phyloP scores from a whole-genome alignment of 2,888 invertebrate species.

The Pycnomerus fuliginosus region DNA sequence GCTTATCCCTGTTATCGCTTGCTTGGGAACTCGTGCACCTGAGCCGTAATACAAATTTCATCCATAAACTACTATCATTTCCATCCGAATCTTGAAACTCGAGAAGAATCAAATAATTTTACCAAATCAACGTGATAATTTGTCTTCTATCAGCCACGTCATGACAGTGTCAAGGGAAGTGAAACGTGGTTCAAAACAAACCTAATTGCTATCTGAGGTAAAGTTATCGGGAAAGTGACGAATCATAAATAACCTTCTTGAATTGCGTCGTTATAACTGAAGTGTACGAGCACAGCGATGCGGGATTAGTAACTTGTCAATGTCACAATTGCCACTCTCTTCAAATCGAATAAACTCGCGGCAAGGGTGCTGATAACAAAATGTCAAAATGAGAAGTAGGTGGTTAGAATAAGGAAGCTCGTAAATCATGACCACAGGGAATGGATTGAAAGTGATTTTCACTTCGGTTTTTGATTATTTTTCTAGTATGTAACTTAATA shows the following conservation, averaged over 20 bases:
- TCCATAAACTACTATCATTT: conserved; percentile 15
- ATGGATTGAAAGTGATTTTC: conserved; percentile 1
- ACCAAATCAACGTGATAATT: conserved; percentile 39
- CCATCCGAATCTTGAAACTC: not conserved
- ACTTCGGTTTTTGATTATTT: conserved; percentile 19
- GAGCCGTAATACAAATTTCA: conserved; percentile 37
- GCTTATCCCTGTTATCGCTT: conserved; percentile 55
- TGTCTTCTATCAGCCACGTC: conserved; percentile 39
- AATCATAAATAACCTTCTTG: conserved; percentile 28
- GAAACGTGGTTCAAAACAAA: conserved; percentile 29
- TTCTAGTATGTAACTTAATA: conserved; percentile 16
- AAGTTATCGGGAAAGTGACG: conserved; percentile 20
- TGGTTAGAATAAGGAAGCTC: too few relatives aligned
- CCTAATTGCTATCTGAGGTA: conserved; percentile 26
- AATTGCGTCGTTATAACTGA: too few relatives aligned
- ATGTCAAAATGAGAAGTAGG: too few relatives aligned
- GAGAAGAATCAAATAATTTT: too few relatives aligned
- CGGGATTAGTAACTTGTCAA: conserved; percentile 35
- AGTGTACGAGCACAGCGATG: too few relatives aligned
- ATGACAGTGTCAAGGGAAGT: conserved; percentile 29
- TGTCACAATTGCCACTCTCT: conserved; percentile 23
- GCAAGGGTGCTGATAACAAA: too few relatives aligned
- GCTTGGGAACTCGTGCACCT: conserved; percentile 51
- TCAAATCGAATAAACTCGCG: not conserved
- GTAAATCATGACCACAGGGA: conserved; percentile 6